Evolutionary conservation across 2,113 vertebrate genomes (phyloP), one percentile per base, ranked within the genome.

Genomic region (Paralichthys olivaceus): DNA sequence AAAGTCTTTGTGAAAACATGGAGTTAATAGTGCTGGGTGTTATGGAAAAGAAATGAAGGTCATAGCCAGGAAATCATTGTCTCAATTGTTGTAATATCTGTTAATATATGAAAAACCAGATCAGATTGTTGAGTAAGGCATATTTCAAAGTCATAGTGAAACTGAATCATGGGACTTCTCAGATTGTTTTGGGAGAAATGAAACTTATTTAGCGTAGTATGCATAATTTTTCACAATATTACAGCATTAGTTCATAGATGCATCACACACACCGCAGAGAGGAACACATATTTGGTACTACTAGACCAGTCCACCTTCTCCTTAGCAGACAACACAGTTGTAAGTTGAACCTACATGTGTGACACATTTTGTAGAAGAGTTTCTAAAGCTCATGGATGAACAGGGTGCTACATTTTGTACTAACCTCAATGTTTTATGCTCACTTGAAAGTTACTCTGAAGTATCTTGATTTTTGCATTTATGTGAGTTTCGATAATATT

Each of bases 301-400:
- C 45, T 8, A 22, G 11, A 32, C 26, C 22, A 28, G 14, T 28
- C 28, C 0, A 1, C 25, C 8, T 54, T 63, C 17, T 67, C 59
- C 56, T n/a, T 26, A 57, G 26, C 29, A 32, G 28, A 37, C 26
- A 34, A 51, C 37, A 57, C 43, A 34, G 15, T 68, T 72, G 34
- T 57, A 74, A 69, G 59, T 78, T 60, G 9, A 79, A 66, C 9
- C 45, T 40, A 81, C 34, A 53, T 6, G 22, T 70, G 51, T 49
- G 54, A 57, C 49, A 49, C 26, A 15, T 58, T 63, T 54, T 56
- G 4, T 20, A 14, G 2, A 11, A 14, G 26, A 43, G 32, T 29
- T 61, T 43, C 63, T 34, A 29, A 51, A 58, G 34, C 3, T 72
- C 14, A 2, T 17, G 14, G n/a, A 67, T 68, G 13, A 63, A 51